Conservation (phyloP, 92 coral and sea anemone genomes). For the Diadumene lineata region DNA sequence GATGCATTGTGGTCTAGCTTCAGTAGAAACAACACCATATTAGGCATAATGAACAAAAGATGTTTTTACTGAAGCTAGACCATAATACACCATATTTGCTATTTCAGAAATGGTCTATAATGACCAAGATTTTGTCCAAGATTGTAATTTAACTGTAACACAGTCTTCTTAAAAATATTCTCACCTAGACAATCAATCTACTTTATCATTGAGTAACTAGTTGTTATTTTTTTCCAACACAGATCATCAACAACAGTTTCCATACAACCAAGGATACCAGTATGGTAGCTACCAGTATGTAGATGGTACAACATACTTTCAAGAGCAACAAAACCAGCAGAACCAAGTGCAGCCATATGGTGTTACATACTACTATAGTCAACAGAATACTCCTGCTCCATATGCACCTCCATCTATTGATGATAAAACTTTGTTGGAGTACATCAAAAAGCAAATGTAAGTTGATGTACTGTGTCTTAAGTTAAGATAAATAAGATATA, state of each 20-base stretch:
- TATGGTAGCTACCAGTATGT: conserved; percentile 69
- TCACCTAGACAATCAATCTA: no score
- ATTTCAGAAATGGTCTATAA: no score
- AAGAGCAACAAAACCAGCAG: conserved; percentile 51
- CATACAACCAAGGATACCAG: conserved; percentile 74
- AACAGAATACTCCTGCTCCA: conserved; percentile 44
- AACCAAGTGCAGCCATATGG: conserved; percentile 62
- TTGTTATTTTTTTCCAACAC: no score
- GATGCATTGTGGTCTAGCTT: no score
- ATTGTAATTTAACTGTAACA: no score
- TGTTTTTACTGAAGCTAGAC: no score
- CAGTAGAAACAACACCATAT: no score
- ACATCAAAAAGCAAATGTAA: conserved; percentile 92
- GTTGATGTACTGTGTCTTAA: conserved; percentile 5
- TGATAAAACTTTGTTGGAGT: conserved; percentile 67
- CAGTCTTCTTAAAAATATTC: no score
- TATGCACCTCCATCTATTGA: conserved; percentile 58
- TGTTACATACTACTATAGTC: conserved; percentile 73
- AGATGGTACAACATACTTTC: conserved; percentile 80
- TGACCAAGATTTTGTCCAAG: no score
- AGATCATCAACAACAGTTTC: conserved; percentile 71
- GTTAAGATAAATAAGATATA: not conserved
- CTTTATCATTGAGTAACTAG: no score
- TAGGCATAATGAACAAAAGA: no score
- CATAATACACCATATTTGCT: no score